Evolutionary conservation across 2,113 vertebrate genomes (phyloP).

Genomic region (Nettapus auritus): DNA sequence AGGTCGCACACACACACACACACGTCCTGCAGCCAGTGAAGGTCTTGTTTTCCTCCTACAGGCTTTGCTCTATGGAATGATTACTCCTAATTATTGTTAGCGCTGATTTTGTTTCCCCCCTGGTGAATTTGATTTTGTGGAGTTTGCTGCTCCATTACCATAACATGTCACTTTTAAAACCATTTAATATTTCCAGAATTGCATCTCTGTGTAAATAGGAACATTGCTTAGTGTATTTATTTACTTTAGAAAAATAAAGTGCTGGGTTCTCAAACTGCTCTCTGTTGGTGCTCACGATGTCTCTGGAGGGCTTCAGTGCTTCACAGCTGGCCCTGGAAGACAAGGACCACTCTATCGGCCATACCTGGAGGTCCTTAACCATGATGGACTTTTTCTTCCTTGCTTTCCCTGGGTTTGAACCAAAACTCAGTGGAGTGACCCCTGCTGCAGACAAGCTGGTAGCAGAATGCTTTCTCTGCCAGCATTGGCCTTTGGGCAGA

Average conservation of each 20-base stretch:
- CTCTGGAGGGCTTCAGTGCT: background rate
- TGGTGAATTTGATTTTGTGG: background rate
- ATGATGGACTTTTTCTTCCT: background rate
- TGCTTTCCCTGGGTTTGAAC: background rate
- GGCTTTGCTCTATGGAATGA: background rate
- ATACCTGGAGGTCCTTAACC: background rate
- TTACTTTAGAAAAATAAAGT: background rate
- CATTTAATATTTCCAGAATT: background rate
- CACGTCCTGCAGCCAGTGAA: background rate
- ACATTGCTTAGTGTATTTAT: background rate
- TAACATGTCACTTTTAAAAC: background rate
- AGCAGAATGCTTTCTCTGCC: background rate
- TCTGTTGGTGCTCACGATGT: accelerated
- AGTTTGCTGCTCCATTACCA: background rate
- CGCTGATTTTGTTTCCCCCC: background rate
- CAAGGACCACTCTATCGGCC: background rate
- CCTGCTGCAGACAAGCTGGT: background rate
- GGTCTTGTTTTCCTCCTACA: background rate
- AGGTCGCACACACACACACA: background rate
- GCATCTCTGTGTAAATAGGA: background rate
- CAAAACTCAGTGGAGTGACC: background rate
- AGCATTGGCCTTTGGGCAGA: background rate
- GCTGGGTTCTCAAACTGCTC: background rate
- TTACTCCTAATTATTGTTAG: slow-evolving; percentile 17
- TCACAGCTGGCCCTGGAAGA: background rate